phyloP scores from a whole-genome alignment of 2,113 vertebrate genomes.

The Heterochromis multidens region DNA sequence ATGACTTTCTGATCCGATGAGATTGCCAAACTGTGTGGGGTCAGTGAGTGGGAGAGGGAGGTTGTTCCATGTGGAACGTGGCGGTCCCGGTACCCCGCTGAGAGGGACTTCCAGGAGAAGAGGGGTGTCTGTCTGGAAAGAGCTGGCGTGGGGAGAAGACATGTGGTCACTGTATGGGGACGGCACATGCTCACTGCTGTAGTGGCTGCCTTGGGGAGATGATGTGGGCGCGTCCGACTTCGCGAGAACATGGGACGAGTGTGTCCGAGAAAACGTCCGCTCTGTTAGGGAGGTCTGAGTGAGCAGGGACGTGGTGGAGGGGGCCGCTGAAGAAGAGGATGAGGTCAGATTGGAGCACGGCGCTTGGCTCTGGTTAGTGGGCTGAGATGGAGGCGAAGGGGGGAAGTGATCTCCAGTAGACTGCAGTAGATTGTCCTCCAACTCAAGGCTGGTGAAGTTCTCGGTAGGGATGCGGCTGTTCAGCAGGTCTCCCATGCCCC shows the following conservation, averaged over 20 bases:
- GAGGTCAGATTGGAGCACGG: slow-evolving; percentile 72
- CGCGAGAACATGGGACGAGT: slow-evolving; percentile 84
- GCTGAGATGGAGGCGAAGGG: slow-evolving; percentile 83
- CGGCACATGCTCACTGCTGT: slow-evolving; percentile 93
- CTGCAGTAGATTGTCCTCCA: slow-evolving; percentile 94
- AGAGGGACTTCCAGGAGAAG: slow-evolving; percentile 94
- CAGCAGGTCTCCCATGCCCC: slow-evolving; percentile 89
- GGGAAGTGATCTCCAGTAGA: slow-evolving; percentile 85
- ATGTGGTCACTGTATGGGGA: slow-evolving; percentile 96
- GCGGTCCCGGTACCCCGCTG: slow-evolving; percentile 83
- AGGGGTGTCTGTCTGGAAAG: slow-evolving; percentile 90
- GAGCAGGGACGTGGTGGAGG: slow-evolving; percentile 75
- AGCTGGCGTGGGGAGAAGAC: slow-evolving; percentile 86
- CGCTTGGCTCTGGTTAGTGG: slow-evolving; percentile 80
- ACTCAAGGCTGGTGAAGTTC: slow-evolving; percentile 91
- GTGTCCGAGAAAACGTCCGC: slow-evolving; percentile 89
- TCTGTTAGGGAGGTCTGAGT: slow-evolving; percentile 86
- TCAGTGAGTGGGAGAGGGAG: slow-evolving; percentile 89
- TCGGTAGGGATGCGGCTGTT: slow-evolving; percentile 89
- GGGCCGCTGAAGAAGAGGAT: slow-evolving; percentile 78
- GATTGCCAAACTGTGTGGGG: slow-evolving; percentile 89
- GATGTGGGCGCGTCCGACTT: slow-evolving; percentile 87
- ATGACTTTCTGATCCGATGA: slow-evolving; percentile 90
- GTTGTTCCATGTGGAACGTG: slow-evolving; percentile 91
- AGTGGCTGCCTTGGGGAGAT: slow-evolving; percentile 93